Conservation (phyloP, 2,113 vertebrate species). For the Dryoscopus gambensis region DNA sequence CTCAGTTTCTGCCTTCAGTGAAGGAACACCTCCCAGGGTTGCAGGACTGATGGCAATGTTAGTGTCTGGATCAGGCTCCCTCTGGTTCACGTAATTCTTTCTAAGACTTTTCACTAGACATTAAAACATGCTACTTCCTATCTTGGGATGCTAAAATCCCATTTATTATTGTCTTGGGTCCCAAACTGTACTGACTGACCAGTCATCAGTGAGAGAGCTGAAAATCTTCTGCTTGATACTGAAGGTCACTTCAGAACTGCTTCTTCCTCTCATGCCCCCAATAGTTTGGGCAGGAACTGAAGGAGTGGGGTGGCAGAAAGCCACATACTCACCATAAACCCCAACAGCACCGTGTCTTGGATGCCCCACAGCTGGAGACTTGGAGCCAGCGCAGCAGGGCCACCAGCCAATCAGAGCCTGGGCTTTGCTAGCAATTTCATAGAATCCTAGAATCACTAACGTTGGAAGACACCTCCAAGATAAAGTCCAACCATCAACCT, state of each 20-base stretch:
- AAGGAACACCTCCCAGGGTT: not conserved
- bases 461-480: not conserved
- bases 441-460: not conserved
- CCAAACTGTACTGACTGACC: not conserved
- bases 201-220: not conserved
- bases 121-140: not conserved
- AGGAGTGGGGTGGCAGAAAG: not conserved
- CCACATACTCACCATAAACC: accelerated
- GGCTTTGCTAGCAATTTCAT: accelerated
- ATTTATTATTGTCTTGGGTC: not conserved
- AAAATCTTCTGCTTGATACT: not conserved
- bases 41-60: accelerated
- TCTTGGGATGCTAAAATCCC: not conserved
- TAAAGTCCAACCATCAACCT: not conserved
- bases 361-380: accelerated
- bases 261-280: not conserved
- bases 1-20: not conserved
- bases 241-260: not conserved
- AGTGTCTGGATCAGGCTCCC: not conserved
- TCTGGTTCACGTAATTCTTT: not conserved
- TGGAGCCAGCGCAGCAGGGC: accelerated
- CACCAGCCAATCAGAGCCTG: not conserved
- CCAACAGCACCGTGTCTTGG: accelerated
- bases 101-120: not conserved
- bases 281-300: not conserved